Evolutionary conservation across 2,888 invertebrate genomes (phyloP).

Genomic region (Synanthedon formicaeformis): DNA sequence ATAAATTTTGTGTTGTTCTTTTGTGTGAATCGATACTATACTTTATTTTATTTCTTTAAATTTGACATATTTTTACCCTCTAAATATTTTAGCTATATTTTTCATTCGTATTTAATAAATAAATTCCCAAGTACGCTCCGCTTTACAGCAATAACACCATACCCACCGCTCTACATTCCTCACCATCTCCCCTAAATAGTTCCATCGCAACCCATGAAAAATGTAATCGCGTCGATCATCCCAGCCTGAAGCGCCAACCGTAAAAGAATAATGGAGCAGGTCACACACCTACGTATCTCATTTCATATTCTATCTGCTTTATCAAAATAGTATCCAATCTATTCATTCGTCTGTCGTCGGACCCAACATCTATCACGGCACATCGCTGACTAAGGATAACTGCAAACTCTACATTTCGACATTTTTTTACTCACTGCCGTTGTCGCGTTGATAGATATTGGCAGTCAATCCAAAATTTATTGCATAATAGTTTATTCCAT

Average conservation of each 20-base stretch:
- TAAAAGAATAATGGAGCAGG: slow-evolving; percentile 26
- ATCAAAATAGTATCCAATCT: slow-evolving; percentile 33
- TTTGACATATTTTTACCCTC: no score
- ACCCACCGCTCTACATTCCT: neutral
- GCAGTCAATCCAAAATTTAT: neutral
- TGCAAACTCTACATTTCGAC: slow-evolving; percentile 4
- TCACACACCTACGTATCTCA: slow-evolving; percentile 30
- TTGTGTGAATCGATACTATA: no score
- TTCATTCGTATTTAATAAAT: no score
- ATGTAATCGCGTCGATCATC: slow-evolving; percentile 43
- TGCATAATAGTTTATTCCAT: no score
- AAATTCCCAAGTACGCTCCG: neutral
- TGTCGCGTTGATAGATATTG: neutral
- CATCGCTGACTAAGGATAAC: slow-evolving; percentile 9
- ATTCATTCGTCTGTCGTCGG: slow-evolving; percentile 12
- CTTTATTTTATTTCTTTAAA: no score
- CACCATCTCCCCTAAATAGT: slow-evolving; percentile 24
- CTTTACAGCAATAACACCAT: neutral
- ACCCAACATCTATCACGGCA: slow-evolving; percentile 10
- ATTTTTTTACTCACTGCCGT: neutral
- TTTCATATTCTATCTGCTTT: slow-evolving; percentile 33
- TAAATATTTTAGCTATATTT: no score
- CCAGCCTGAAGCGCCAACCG: slow-evolving; percentile 20
- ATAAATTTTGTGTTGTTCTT: no score
- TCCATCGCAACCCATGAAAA: slow-evolving; percentile 40